A percentile compares a stretch with the other conserved stretches of the same genome.
Conservation (phyloP, 2,888 invertebrate genomes). For the Fissipunctia ypsillon region DNA sequence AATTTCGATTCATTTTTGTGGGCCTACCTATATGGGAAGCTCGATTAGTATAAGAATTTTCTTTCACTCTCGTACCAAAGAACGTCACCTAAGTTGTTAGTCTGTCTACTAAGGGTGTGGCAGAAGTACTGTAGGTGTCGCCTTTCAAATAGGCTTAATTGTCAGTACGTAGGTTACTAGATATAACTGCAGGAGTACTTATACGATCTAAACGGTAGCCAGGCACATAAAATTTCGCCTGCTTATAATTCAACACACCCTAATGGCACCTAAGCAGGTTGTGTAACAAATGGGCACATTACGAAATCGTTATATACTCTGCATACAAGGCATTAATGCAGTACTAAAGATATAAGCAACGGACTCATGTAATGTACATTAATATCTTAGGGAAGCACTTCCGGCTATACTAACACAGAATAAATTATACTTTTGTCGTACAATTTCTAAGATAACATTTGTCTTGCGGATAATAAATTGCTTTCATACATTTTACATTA, state of each 20-base stretch:
- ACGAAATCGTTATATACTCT: slow-evolving; percentile 40
- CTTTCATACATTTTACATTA: slow-evolving; percentile 19
- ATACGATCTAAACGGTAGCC: slow-evolving; percentile 8
- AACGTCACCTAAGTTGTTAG: not conserved
- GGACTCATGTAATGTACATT: slow-evolving; percentile 35
- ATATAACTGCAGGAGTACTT: not conserved
- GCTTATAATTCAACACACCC: slow-evolving; percentile 57
- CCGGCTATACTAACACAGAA: slow-evolving; percentile 37
- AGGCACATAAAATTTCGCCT: slow-evolving; percentile 22
- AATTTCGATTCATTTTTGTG: not conserved
- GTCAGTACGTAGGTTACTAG: not conserved
- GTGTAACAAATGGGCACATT: slow-evolving; percentile 44
- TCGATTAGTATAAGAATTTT: not conserved
- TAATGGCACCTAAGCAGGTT: slow-evolving; percentile 44
- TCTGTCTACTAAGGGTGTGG: not conserved
- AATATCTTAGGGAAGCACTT: slow-evolving; percentile 46
- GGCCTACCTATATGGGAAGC: not conserved
- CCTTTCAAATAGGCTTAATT: not conserved
- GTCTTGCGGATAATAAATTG: slow-evolving; percentile 11
- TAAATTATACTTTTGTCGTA: slow-evolving; percentile 27
- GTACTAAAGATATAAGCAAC: slow-evolving; percentile 23
- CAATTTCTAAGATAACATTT: slow-evolving; percentile 27
- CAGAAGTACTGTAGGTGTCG: not conserved
- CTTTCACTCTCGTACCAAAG: not conserved
- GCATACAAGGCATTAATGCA: slow-evolving; percentile 46